phyloP scores from a whole-genome alignment of 1,140 invertebrate species.

The Neodiprion fabricii region DNA sequence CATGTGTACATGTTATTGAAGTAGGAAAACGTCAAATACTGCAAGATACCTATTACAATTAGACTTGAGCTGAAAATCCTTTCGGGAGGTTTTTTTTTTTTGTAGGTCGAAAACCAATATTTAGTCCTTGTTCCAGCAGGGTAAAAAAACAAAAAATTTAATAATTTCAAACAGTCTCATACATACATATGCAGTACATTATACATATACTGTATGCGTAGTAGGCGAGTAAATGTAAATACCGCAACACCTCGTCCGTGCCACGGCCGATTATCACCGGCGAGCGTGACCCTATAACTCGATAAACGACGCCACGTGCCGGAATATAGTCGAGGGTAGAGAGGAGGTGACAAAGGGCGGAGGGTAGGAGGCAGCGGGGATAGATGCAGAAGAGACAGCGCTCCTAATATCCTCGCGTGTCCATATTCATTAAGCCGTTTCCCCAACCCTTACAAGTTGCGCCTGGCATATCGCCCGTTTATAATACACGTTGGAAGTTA shows the following conservation, averaged over 20 bases:
- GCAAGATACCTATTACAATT: no score
- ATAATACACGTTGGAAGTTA: slow-evolving; percentile 14
- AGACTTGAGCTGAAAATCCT: no score
- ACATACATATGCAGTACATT: no score
- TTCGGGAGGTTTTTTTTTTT: no score
- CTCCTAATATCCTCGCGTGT: slow-evolving; percentile 58
- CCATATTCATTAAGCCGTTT: slow-evolving; percentile 60
- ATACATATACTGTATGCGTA: no score
- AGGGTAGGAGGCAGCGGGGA: neutral
- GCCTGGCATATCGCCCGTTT: slow-evolving; percentile 6
- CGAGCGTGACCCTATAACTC: slow-evolving; percentile 6
- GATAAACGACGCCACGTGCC: slow-evolving; percentile 15
- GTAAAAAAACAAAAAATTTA: no score
- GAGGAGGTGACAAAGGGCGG: neutral
- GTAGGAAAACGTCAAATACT: no score
- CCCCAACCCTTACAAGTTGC: slow-evolving; percentile 19
- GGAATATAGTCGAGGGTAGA: neutral
- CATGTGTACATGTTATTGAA: no score
- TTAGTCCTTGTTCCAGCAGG: no score
- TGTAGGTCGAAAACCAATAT: no score
- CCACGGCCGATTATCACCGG: neutral
- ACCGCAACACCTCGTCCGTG: neutral
- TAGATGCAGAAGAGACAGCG: slow-evolving; percentile 17
- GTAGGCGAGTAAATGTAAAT: neutral
- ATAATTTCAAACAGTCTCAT: no score